These are phyloP conservation scores for Cheilosia scutellata DNA, from an alignment of 2,888 invertebrate species.

Conservation along the genomic window DNA sequence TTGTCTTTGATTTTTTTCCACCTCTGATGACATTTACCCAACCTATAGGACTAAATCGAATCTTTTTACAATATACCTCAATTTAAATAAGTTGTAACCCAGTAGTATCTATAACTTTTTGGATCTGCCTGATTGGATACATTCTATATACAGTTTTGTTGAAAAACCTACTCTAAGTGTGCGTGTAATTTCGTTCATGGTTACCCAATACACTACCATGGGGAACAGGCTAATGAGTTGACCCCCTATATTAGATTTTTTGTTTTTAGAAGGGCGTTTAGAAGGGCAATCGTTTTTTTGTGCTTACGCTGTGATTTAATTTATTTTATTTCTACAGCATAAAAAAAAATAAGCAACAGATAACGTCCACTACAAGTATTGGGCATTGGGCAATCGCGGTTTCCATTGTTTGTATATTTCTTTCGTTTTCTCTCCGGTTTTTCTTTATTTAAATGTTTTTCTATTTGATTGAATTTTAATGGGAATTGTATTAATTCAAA, in stretches of 20 bases:
- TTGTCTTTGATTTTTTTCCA: not conserved
- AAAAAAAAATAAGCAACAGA: slow-evolving; percentile 8
- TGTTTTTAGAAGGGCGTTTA: not conserved
- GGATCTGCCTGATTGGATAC: not conserved
- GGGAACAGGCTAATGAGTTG: slow-evolving; percentile 5
- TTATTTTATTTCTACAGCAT: slow-evolving; percentile 1
- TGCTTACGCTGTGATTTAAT: slow-evolving; percentile 18
- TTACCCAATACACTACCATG: not conserved
- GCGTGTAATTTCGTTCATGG: slow-evolving; percentile 1
- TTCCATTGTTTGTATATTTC: slow-evolving; percentile 53
- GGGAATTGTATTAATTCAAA: slow-evolving; percentile 58
- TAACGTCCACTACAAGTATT: slow-evolving; percentile 24
- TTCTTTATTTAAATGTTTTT: slow-evolving; percentile 6
- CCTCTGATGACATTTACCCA: not conserved
- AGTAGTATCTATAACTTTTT: slow-evolving; percentile 15
- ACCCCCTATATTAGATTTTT: not conserved
- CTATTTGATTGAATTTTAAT: slow-evolving; percentile 65
- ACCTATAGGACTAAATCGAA: not conserved
- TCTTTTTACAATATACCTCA: not conserved
- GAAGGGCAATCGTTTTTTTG: slow-evolving; percentile 7
- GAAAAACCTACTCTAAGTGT: not conserved
- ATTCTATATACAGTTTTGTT: not conserved
- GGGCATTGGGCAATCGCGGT: slow-evolving; percentile 31
- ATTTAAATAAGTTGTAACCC: not conserved
- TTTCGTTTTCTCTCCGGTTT: slow-evolving; percentile 45